Base-by-base conservation (phyloP, 2,113 vertebrate genomes). In the Clarias gariepinus region DNA sequence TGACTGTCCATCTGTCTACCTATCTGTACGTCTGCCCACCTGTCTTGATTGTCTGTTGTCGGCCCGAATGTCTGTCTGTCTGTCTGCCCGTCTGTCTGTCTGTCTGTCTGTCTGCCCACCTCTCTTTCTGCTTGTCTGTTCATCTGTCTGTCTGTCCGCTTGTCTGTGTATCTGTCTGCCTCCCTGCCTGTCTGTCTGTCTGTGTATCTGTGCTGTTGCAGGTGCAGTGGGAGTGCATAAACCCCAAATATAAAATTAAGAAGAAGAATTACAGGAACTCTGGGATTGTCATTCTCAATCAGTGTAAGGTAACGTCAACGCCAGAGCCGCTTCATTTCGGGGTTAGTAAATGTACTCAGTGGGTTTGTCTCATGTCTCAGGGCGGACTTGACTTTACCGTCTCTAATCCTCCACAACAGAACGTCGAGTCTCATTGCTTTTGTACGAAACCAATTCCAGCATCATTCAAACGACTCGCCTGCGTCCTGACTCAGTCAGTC, bases 231-330 rank as follows among this genome's bases (percentile, higher is more conserved):
- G 97, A 97, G 36, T 99, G 98, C 91, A 96, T 99, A 78, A 99
- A 99, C 86, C 96, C 97, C 71, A 99, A 99, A 90, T 99, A 99
- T 93, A 98, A 95, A 94, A 94, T 94, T 41, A 99, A 99, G 95
- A 99, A 99, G 95, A 99, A 99, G 94, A 98, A 97, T 77, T 99
- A 99, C 92, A 99, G 96, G 94, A 99, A 99, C 93, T 99, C 98
- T 10, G 98, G 98, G 92, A 97, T 97, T 0, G 96, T 99, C 76
- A 99, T 99, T 90, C 96, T 99, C 85, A 99, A 97, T 91, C 97
- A 95, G 89, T 99, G 97, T 95, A 99, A 99, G 97, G 98, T 99
- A 92, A 93, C n/a, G 23, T 79, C 68, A 47, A 23, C 55, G 63
- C 63, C 3, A 10, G 16, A 69, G 60, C 36, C 0, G 30, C 2